Evolutionary conservation across 2,113 vertebrate genomes (phyloP).

Genomic region (Micronycteris hirsuta): DNA sequence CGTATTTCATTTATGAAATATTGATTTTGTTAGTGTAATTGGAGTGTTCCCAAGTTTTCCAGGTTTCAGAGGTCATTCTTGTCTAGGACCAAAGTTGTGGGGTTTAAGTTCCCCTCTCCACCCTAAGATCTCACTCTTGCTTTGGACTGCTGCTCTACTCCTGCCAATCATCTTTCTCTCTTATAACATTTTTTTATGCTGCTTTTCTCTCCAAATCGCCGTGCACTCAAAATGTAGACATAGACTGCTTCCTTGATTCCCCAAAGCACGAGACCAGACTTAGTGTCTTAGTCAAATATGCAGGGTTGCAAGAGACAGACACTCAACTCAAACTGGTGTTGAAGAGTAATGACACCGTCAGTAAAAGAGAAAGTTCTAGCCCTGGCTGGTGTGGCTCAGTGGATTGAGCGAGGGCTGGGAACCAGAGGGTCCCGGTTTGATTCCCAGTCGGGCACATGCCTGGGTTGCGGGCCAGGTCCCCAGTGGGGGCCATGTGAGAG

Average conservation of each 20-base stretch:
- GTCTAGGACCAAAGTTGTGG: not conserved
- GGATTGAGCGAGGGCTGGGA: too few species aligned
- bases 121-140: not conserved
- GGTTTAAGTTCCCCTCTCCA: not conserved
- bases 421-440: too few species aligned
- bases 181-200: not conserved
- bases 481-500: too few species aligned
- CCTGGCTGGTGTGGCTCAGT: too few species aligned
- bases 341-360: not conserved
- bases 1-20: not conserved
- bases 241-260: not conserved
- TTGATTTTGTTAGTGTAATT: not conserved
- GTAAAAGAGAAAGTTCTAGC: not conserved
- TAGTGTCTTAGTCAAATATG: not conserved
- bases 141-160: not conserved
- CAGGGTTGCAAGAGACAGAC: not conserved
- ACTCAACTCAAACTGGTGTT: not conserved
- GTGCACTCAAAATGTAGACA: not conserved
- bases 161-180: not conserved
- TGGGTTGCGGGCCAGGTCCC: too few species aligned
- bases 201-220: not conserved
- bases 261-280: not conserved
- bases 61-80: not conserved
- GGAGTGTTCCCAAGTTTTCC: not conserved
- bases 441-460: too few species aligned